A percentile compares a stretch with the other conserved stretches of the same genome.
phyloP scores from a whole-genome alignment of 2,113 vertebrate genomes.

The Clarias macrocephalus region DNA sequence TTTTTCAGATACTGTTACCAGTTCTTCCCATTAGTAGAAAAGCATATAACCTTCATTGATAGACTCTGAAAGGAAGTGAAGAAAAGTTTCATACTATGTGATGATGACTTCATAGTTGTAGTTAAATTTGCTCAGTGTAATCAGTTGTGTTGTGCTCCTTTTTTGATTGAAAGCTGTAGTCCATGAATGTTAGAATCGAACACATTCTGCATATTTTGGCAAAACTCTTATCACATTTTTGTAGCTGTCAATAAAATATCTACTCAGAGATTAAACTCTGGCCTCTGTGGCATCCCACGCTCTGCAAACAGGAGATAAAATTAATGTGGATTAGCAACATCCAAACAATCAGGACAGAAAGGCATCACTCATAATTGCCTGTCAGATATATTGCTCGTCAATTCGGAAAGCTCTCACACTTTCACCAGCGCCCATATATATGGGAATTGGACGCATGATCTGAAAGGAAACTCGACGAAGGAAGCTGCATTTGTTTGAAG shows the following conservation, averaged over 20 bases:
- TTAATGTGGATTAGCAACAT: background rate
- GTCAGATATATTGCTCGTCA: background rate
- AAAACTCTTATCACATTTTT: background rate
- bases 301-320: slow-evolving; percentile 6
- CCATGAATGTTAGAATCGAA: background rate
- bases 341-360: slow-evolving; percentile 12
- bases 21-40: background rate
- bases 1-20: background rate
- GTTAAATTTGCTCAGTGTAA: background rate
- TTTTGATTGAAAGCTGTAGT: background rate
- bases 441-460: background rate
- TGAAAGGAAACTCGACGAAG: background rate
- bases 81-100: background rate
- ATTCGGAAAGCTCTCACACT: background rate
- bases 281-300: background rate
- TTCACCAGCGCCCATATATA: background rate
- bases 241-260: slow-evolving; percentile 5
- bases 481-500: background rate
- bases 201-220: background rate
- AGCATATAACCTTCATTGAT: background rate
- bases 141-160: background rate
- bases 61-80: background rate
- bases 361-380: background rate
- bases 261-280: background rate
- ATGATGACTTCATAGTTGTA: slow-evolving; percentile 7